Evolutionary conservation across 1,140 invertebrate genomes (phyloP).

Genomic region (Drosophila varians): DNA sequence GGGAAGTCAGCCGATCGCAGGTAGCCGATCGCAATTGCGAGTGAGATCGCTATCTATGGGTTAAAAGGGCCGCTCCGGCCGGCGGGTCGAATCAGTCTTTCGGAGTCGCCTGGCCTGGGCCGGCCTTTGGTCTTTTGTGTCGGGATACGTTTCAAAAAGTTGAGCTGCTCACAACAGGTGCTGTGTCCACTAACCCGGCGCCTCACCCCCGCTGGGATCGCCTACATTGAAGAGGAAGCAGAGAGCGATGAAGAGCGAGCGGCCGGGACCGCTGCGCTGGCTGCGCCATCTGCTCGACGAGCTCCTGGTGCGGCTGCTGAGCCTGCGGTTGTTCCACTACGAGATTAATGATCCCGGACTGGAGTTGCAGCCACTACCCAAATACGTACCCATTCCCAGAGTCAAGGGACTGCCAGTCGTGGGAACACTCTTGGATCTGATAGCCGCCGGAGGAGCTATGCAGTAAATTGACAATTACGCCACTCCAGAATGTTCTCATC

Average conservation of each 20-base stretch:
- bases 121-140: slow-evolving; percentile 53
- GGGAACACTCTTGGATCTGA: slow-evolving; percentile 85
- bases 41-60: slow-evolving; percentile 29
- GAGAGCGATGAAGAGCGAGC: slow-evolving; percentile 27
- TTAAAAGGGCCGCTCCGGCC: slow-evolving; percentile 59
- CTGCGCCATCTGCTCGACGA: slow-evolving; percentile 37
- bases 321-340: slow-evolving; percentile 15
- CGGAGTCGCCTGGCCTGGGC: slow-evolving; percentile 32
- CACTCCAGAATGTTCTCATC: not conserved
- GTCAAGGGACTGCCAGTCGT: slow-evolving; percentile 85
- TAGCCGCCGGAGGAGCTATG: slow-evolving; percentile 84
- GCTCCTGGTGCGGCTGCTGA: slow-evolving; percentile 35
- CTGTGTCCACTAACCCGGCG: slow-evolving; percentile 16
- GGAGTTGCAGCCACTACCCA: slow-evolving; percentile 31
- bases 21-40: slow-evolving; percentile 8
- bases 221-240: slow-evolving; percentile 11
- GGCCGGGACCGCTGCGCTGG: slow-evolving; percentile 30
- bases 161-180: slow-evolving; percentile 1
- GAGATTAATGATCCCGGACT: not conserved
- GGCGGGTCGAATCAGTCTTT: slow-evolving; percentile 63
- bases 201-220: slow-evolving; percentile 25
- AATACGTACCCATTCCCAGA: slow-evolving; percentile 52
- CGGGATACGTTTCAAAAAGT: slow-evolving; percentile 18
- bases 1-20: slow-evolving; percentile 8
- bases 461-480: slow-evolving; percentile 64